These are phyloP conservation scores for Watersipora subatra DNA, from an alignment of 1,140 invertebrate species.

Conservation along the genomic window DNA sequence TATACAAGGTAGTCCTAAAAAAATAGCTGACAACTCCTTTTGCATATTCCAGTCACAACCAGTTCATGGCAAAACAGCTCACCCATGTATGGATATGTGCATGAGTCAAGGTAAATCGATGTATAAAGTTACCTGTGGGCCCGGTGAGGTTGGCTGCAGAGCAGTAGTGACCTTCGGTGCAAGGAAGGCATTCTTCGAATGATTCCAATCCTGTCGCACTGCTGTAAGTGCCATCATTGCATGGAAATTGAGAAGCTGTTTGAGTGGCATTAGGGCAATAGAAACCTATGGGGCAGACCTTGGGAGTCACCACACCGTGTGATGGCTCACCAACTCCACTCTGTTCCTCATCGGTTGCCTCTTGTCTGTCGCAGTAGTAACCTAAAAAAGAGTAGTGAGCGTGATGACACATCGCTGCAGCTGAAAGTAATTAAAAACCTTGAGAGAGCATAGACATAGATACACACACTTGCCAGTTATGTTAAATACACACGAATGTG, in stretches of 20 bases:
- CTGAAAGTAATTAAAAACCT: too few species aligned
- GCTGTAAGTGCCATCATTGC: slow-evolving; percentile 32
- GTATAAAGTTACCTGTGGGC: slow-evolving; percentile 21
- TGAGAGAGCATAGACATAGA: too few species aligned
- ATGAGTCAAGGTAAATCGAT: too few species aligned
- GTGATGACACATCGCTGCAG: too few species aligned
- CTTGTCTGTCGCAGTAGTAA: slow-evolving; percentile 31
- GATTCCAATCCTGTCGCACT: slow-evolving; percentile 26
- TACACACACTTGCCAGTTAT: too few species aligned
- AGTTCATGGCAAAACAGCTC: too few species aligned
- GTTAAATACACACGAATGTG: too few species aligned
- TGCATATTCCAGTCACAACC: too few species aligned
- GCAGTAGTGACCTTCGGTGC: slow-evolving; percentile 28
- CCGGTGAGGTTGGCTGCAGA: slow-evolving; percentile 23
- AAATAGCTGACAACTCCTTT: too few species aligned
- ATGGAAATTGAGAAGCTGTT: slow-evolving; percentile 22
- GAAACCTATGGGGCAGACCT: slow-evolving; percentile 30
- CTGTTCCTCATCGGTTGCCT: slow-evolving; percentile 30
- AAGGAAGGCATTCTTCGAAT: slow-evolving; percentile 21
- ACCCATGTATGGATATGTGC: too few species aligned
- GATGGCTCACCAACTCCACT: slow-evolving; percentile 25
- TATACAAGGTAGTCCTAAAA: too few species aligned
- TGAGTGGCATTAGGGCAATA: slow-evolving; percentile 29
- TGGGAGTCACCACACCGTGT: slow-evolving; percentile 34
- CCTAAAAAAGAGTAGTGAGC: slow-evolving; percentile 14